Conservation (phyloP, 2,888 invertebrate genomes). For the Artemia sinica region DNA sequence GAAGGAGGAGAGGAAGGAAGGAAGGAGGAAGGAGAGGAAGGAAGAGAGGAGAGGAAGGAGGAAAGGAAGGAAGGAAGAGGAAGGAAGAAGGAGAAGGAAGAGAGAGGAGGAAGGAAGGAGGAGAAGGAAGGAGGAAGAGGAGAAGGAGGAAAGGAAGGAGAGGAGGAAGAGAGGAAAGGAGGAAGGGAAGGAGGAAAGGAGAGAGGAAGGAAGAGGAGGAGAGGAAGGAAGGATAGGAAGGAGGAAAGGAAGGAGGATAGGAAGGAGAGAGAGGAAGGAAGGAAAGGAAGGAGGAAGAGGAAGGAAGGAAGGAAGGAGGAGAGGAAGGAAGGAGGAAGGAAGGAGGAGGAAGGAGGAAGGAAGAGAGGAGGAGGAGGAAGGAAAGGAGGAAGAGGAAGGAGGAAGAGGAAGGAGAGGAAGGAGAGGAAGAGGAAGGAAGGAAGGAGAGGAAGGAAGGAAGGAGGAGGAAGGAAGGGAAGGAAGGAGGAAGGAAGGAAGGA, state of each 20-base stretch:
- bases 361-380: conserved; percentile 15
- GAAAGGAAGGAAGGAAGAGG: conserved; percentile 28
- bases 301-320: neutral
- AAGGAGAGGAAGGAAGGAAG: conserved; percentile 23
- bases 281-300: neutral
- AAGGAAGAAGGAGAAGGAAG: conserved; percentile 22
- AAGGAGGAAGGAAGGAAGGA: conserved; percentile 24
- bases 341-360: conserved; percentile 13
- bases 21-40: conserved; percentile 33
- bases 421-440: conserved; percentile 27
- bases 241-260: too few relatives aligned
- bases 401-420: conserved; percentile 25
- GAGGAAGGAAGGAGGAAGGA: conserved; percentile 15
- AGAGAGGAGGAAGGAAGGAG: conserved; percentile 21
- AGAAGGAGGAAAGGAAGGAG: neutral
- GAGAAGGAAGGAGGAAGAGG: conserved; percentile 18
- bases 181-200: conserved; percentile 6
- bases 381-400: conserved; percentile 24
- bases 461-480: conserved; percentile 11
- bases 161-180: neutral
- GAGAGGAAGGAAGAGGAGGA: neutral
- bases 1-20: conserved; percentile 24
- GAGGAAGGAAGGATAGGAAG: too few relatives aligned
- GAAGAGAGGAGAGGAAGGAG: conserved; percentile 33
- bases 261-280: conserved; percentile 11